Evolutionary conservation across 2,113 vertebrate genomes (phyloP).

Genomic region (Barbus barbus): DNA sequence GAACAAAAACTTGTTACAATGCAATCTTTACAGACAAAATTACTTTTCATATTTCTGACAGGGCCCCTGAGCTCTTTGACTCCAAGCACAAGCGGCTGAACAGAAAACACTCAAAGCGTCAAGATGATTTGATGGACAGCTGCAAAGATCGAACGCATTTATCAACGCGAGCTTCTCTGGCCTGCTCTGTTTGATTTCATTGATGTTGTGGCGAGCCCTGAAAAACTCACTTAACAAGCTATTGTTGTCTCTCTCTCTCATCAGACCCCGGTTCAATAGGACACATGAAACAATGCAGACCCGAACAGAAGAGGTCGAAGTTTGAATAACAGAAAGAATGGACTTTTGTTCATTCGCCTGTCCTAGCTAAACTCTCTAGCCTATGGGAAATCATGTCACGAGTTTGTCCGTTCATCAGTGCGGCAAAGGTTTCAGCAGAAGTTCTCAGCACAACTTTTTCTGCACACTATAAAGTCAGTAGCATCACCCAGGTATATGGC

Average conservation of each 20-base stretch:
- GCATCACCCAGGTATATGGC: neutral
- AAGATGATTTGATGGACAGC: conserved; percentile 38
- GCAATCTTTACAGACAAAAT: neutral
- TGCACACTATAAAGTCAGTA: neutral
- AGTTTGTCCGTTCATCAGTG: neutral
- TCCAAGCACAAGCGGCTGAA: neutral
- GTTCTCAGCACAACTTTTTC: neutral
- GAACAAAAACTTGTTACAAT: too few relatives aligned
- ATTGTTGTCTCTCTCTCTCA: conserved; percentile 67
- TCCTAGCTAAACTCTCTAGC: too few relatives aligned
- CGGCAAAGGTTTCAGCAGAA: neutral
- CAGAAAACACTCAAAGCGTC: neutral
- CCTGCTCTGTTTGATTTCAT: conserved; percentile 46
- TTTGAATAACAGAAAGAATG: too few relatives aligned
- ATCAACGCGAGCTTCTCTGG: neutral
- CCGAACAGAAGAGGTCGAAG: conserved; percentile 68
- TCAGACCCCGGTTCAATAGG: conserved; percentile 70
- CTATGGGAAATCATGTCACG: neutral
- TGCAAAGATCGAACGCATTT: conserved; percentile 1
- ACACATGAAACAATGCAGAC: conserved; percentile 72
- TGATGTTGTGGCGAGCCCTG: conserved; percentile 27
- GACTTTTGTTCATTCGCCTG: too few relatives aligned
- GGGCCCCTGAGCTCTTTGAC: neutral
- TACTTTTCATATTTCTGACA: neutral
- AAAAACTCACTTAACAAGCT: conserved; percentile 56